Percentiles rank a stretch among this genome's conserved stretches.
These are phyloP conservation scores for Selene dorsalis DNA, from an alignment of 2,797 vertebrate species.

Conservation along the genomic window DNA sequence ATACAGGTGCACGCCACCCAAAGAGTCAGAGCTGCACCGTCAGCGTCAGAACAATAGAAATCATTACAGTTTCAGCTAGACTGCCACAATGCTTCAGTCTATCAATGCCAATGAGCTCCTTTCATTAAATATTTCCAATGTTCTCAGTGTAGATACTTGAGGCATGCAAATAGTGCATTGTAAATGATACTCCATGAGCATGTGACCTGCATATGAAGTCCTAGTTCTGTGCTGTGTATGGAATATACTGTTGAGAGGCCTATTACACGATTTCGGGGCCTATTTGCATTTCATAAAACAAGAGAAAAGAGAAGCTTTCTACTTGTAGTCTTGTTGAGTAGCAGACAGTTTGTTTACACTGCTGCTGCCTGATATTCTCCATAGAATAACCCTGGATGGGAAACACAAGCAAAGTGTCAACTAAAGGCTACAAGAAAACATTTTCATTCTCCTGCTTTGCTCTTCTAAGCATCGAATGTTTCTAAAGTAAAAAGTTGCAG, in stretches of 20 bases:
- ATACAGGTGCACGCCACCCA: background rate
- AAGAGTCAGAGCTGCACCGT: background rate
- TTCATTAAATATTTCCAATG: constrained; percentile 23
- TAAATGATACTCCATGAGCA: constrained; percentile 29
- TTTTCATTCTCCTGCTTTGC: constrained; percentile 31
- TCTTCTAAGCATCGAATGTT: constrained; percentile 18
- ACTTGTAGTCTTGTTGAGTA: constrained; percentile 12
- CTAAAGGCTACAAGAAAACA: constrained; percentile 45
- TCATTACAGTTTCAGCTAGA: constrained; percentile 14
- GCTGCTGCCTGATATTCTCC: constrained; percentile 44
- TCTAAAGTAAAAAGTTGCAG: constrained; percentile 30
- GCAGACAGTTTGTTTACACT: constrained; percentile 40
- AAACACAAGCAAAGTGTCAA: constrained; percentile 48
- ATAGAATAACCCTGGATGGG: constrained; percentile 33
- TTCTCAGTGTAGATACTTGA: constrained; percentile 25
- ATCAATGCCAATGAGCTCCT: background rate
- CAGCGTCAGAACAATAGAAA: constrained; percentile 24
- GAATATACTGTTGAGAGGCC: constrained; percentile 30
- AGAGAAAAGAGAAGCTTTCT: constrained; percentile 17
- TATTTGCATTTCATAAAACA: constrained; percentile 51
- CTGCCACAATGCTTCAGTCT: constrained; percentile 20
- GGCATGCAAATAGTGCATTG: constrained; percentile 36
- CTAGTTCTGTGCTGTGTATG: constrained; percentile 40
- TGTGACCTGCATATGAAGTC: constrained; percentile 33
- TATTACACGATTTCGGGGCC: constrained; percentile 37